Base-by-base conservation (phyloP, 2,113 vertebrate species). In the Dascyllus trimaculatus region DNA sequence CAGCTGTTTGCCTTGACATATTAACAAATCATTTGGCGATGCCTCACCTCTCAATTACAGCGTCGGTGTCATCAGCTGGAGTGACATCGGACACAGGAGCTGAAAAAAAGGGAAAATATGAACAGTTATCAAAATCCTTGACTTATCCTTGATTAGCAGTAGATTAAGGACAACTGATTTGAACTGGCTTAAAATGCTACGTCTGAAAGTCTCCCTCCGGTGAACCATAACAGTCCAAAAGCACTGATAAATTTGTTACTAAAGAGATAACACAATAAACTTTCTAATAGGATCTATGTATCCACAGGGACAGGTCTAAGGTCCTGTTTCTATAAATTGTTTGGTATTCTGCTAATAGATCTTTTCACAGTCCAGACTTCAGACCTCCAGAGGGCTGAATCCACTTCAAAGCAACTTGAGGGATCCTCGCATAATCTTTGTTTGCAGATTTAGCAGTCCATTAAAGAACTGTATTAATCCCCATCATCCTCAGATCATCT, bases 401-500 rank as follows among this genome's bases (percentile, higher is more conserved):
- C 38, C 52, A 61, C 40, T n/a, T 51, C 29, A 2, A 21, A 67
- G 32, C 25, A 59, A 73, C 54, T 21, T 7, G 1, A 57, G 17
- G 9, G 46, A 77, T n/a, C 63, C 53, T 57, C 14, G 46, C 25
- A 35, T 26, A 52, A 58, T 24, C 26, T 11, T 18, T 51, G 56
- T 66, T n/a, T 60, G 43, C 38, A 57, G 29, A 40, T 75, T 82
- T 24, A 52, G 61, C 21, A 75, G 64, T 70, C 53, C 76, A 80
- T 86, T 75, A 84, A 69, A 62, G 52, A 58, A 1, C 0, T 53
- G 25, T 11, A 48, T 69, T 91, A 89, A 79, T 88, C 81, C 32
- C 84, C 80, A 17, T 90, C 88, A 0, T 90, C 87, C 25, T 85
- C 81, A 92, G 61, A 95, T 93, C 54, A 91, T 87, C 69, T 93